phyloP scores from a whole-genome alignment of 53 echinoderm and acorn worm species.

The Patiria pectinifera region DNA sequence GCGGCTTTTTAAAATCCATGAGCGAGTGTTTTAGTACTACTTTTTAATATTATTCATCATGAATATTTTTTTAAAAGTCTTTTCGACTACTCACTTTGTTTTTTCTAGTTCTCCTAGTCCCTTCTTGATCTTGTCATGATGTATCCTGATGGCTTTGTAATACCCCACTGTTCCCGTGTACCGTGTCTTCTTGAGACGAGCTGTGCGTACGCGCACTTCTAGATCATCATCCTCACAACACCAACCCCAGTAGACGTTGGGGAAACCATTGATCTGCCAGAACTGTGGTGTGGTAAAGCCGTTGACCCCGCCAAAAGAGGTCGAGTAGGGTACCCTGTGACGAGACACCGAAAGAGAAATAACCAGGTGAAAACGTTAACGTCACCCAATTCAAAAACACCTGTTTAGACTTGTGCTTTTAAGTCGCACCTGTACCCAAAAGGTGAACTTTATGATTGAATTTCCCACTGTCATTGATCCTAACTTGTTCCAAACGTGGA shows the following conservation, averaged over 20 bases:
- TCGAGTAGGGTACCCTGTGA: slow-evolving; percentile 44
- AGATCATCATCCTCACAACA: slow-evolving; percentile 62
- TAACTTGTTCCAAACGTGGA: too few species aligned
- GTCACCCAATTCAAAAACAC: background rate
- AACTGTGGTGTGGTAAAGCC: slow-evolving; percentile 39
- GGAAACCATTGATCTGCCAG: slow-evolving; percentile 35
- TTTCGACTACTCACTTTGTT: slow-evolving; percentile 1
- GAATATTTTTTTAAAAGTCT: background rate
- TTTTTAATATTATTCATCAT: background rate
- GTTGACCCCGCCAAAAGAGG: slow-evolving; percentile 33
- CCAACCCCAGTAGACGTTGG: slow-evolving; percentile 59
- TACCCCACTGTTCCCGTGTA: slow-evolving; percentile 14
- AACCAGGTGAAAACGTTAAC: background rate
- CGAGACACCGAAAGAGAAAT: background rate
- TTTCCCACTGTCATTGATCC: too few species aligned
- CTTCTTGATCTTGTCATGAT: slow-evolving; percentile 8
- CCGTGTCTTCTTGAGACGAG: background rate
- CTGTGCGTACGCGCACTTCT: background rate
- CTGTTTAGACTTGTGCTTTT: too few species aligned
- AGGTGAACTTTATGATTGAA: too few species aligned
- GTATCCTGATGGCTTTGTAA: slow-evolving; percentile 33
- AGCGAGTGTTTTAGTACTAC: too few species aligned
- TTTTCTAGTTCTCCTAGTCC: slow-evolving; percentile 2
- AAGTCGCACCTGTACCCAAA: too few species aligned
- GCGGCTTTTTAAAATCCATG: too few species aligned